Percentiles rank a stretch among this genome's conserved stretches.
These are phyloP conservation scores for Bungarus multicinctus DNA, from an alignment of 2,113 vertebrate genomes.

Conservation along the genomic window DNA sequence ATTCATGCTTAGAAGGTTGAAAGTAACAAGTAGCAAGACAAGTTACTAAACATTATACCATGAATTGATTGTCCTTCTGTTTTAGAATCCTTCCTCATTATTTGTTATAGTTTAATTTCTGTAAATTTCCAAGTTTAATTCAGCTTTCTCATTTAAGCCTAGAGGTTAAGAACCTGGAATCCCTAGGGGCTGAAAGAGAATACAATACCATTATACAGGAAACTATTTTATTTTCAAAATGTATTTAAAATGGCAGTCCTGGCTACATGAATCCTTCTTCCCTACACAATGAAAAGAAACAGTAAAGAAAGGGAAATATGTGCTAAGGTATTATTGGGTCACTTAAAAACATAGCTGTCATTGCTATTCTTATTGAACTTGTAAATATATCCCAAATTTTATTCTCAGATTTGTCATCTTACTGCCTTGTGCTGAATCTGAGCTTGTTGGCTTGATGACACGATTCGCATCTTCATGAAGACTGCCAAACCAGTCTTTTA, in stretches of 20 bases:
- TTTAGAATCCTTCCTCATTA: background rate
- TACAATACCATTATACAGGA: background rate
- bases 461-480: conserved; percentile 91
- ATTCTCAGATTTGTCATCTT: conserved; percentile 54
- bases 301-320: background rate
- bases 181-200: background rate
- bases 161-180: background rate
- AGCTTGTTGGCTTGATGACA: conserved; percentile 85
- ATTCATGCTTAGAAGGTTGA: background rate
- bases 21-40: background rate
- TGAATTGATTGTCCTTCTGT: background rate
- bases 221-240: background rate
- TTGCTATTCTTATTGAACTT: background rate
- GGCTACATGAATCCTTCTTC: background rate
- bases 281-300: background rate
- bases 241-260: background rate
- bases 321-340: background rate
- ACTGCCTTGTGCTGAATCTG: conserved; percentile 82
- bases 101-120: background rate
- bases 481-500: conserved; percentile 95
- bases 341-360: background rate
- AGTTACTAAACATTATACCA: background rate
- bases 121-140: background rate
- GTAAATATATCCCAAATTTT: background rate
- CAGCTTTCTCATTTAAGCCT: background rate